A percentile compares a stretch with the other conserved stretches of the same genome.
phyloP scores from a whole-genome alignment of 2,113 vertebrate species.

The Fukomys damarensis region DNA sequence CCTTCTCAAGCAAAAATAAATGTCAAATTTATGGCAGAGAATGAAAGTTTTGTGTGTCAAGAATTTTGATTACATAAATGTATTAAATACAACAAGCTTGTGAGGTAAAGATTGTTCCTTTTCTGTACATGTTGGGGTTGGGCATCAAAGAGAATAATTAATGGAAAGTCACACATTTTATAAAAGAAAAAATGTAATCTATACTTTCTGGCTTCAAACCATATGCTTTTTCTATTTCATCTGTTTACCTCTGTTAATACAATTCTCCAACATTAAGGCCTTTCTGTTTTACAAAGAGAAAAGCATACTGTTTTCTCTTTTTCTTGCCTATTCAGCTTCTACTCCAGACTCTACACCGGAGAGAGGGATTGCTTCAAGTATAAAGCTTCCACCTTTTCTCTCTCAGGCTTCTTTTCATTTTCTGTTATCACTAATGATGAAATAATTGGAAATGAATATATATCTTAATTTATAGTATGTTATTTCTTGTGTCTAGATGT shows the following conservation, averaged over 20 bases:
- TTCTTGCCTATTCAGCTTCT: background rate
- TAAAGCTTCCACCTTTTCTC: background rate
- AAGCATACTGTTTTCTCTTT: background rate
- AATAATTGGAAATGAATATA: background rate
- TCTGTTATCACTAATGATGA: background rate
- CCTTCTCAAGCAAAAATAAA: background rate
- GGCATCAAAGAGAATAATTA: background rate
- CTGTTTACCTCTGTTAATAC: background rate
- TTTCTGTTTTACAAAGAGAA: background rate
- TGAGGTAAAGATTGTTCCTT: background rate
- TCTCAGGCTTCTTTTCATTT: background rate
- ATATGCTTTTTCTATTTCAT: background rate
- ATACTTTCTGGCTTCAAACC: background rate
- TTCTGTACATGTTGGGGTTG: background rate
- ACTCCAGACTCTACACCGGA: background rate
- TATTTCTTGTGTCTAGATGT: no score
- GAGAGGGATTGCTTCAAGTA: background rate
- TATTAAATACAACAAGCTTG: background rate
- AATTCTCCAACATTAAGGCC: background rate
- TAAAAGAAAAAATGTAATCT: background rate
- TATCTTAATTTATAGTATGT: background rate
- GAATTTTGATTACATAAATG: background rate
- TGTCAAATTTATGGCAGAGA: background rate
- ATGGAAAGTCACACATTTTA: background rate
- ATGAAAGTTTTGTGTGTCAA: background rate